Evolutionary conservation across 2,888 invertebrate genomes (phyloP).

Genomic region (Caenorhabditis sp.): DNA sequence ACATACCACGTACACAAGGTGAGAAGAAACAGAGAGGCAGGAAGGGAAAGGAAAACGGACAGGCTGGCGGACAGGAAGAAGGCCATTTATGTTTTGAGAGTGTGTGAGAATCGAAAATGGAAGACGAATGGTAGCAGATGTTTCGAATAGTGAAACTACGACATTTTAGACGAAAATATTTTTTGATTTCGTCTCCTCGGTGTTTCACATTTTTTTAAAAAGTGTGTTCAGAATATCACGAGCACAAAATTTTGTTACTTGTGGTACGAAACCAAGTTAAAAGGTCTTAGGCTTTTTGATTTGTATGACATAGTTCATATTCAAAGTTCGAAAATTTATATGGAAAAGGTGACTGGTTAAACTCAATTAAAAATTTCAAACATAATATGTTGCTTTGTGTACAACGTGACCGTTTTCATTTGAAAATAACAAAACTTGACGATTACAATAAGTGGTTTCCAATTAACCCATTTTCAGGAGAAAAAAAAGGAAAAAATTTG

Average conservation of each 20-base stretch:
- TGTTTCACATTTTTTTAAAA: constrained; percentile 1
- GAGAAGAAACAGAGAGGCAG: constrained; percentile 35
- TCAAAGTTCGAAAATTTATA: no score
- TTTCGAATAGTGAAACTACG: constrained; percentile 21
- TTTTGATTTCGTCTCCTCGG: constrained; percentile 1
- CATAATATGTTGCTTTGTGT: no score
- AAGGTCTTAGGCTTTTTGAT: no score
- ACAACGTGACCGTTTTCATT: no score
- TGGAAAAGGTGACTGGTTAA: no score
- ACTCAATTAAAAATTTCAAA: no score
- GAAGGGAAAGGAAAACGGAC: constrained; percentile 42
- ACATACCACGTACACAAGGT: constrained; percentile 63
- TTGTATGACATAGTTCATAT: no score
- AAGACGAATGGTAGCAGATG: constrained; percentile 43
- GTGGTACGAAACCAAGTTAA: no score
- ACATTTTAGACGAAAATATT: constrained; percentile 6
- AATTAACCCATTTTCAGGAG: no score
- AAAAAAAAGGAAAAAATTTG: no score
- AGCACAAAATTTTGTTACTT: neutral
- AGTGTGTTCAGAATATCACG: neutral
- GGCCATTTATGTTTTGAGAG: constrained; percentile 46
- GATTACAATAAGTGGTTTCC: no score
- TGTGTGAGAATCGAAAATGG: constrained; percentile 14
- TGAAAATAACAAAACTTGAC: no score
- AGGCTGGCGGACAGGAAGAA: constrained; percentile 48